Evolutionary conservation across 2,888 invertebrate species (phyloP), one percentile per base, ranked within the genome.

Genomic region (Chloromyia formosa): DNA sequence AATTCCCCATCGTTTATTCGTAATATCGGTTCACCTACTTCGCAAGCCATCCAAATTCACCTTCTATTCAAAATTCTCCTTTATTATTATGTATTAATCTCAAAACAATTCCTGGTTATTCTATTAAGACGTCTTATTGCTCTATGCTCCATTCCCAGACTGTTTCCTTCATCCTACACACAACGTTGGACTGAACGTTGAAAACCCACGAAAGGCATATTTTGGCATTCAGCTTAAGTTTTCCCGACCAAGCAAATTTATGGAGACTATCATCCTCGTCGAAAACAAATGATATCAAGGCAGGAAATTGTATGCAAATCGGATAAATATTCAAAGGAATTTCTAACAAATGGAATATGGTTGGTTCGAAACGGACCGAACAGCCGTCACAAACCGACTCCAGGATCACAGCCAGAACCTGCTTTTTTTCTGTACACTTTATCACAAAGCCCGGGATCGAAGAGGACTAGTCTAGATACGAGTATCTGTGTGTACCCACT

Each of bases 251-350:
- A 12, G 49, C 3, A 49, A 49, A 49, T 49, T 49, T 49, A 49
- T 49, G 16, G 49, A 12, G 16, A n/a, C 49, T 49, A 49, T 49
- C 49, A 49, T 49, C 3, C 12, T 12, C 49, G 27, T 10, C 2
- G 49, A 49, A 12, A 49, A 49, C 49, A 49, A 49, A 49, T 49
- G 49, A 49, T 49, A n/a, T 12, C 49, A 49, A 49, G 49, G 3
- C 49, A 49, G 49, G 49, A 49, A 49, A 49, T 49, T 49, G 49
- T n/a, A 49, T 49, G 49, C 49, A 49, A 49, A 49, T 49, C 49
- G 49, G 49, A 12, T 49, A 49, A 49, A 49, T 49, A 49, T 49
- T 49, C 49, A 49, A 49, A 49, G 49, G 49, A 49, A 49, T 49
- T 49, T n/a, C 49, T 3, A 49, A 49, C 49, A n/a, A 49, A 49